Percentiles rank a stretch among this genome's conserved stretches.
Conservation (phyloP, 2,797 vertebrate species). For the Lithobates pipiens region DNA sequence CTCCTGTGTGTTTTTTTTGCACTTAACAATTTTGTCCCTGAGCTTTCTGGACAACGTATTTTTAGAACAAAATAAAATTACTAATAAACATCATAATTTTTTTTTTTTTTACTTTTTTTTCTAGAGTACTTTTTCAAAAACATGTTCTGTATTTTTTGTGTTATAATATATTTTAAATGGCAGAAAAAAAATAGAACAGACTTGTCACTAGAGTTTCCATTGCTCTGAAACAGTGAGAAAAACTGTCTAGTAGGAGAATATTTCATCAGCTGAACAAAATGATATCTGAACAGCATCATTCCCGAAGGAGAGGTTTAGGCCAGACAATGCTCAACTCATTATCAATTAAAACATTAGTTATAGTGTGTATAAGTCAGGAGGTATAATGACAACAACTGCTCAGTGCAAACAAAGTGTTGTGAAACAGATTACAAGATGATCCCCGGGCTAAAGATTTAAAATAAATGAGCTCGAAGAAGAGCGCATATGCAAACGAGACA, state of each 20-base stretch:
- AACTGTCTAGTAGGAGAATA: background rate
- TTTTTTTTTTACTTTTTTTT: no score
- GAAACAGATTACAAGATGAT: conserved; percentile 2
- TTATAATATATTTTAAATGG: background rate
- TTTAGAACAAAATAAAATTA: no score
- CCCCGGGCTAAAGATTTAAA: conserved; percentile 23
- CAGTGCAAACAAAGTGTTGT: background rate
- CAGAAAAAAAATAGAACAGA: background rate
- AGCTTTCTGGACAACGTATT: no score
- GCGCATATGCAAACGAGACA: background rate
- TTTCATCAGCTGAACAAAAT: background rate
- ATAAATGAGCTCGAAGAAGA: conserved; percentile 26
- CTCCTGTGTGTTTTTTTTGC: no score
- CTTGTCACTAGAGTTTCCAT: no score
- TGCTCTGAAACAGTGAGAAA: background rate
- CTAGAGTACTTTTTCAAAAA: no score
- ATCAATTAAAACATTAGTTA: background rate
- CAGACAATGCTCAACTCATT: conserved; percentile 6
- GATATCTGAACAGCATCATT: background rate
- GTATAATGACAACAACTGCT: conserved; percentile 22
- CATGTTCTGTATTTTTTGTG: no score
- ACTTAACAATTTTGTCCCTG: no score
- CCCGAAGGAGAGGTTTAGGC: background rate
- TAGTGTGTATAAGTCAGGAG: background rate
- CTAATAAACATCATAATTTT: no score